Conservation (phyloP, 2,888 invertebrate genomes). For the Tridacna crocea region DNA sequence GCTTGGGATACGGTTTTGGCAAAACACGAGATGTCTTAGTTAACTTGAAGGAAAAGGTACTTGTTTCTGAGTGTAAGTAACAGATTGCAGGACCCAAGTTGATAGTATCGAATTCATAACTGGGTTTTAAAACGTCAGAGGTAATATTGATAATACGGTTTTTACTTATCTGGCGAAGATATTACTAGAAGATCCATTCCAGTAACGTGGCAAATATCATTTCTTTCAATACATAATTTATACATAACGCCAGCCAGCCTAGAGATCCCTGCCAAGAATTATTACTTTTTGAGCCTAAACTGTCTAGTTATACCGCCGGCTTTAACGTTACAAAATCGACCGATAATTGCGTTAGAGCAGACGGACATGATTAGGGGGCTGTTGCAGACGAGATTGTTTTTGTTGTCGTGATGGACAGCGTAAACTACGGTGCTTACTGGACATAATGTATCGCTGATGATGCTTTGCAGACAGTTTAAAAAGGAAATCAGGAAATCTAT, state of each 20-base stretch:
- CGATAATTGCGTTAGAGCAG: too few relatives aligned
- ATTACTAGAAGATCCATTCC: neutral
- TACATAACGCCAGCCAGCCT: neutral
- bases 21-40: too few relatives aligned
- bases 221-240: conserved; percentile 16
- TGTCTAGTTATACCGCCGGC: neutral
- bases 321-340: neutral
- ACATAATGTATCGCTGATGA: too few relatives aligned
- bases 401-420: too few relatives aligned
- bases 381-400: too few relatives aligned
- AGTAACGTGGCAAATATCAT: conserved; percentile 12
- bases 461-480: too few relatives aligned
- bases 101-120: neutral
- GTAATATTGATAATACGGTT: neutral
- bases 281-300: conserved; percentile 6
- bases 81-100: neutral
- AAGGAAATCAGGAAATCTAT: too few relatives aligned
- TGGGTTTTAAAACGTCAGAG: neutral
- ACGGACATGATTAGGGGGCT: too few relatives aligned
- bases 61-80: too few relatives aligned
- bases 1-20: too few relatives aligned
- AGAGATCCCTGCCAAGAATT: neutral
- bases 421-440: too few relatives aligned
- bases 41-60: too few relatives aligned
- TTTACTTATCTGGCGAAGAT: conserved; percentile 1